Percentiles rank a stretch among this genome's conserved stretches.
Conservation (phyloP, 2,113 vertebrate species). For the Sminthopsis crassicaudata region DNA sequence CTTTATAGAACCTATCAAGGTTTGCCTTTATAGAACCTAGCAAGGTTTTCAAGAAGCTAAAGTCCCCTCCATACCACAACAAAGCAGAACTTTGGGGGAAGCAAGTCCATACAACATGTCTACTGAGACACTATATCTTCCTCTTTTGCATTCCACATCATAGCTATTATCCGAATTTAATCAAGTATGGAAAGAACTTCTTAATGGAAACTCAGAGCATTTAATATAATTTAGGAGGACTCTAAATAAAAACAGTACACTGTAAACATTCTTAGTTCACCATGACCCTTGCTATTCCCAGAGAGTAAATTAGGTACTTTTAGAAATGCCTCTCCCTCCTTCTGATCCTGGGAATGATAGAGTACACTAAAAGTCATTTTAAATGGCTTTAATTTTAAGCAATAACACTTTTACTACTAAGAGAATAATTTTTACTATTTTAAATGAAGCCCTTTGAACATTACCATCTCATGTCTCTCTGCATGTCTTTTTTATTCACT, state of each 20-base stretch:
- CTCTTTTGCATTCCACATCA: background rate
- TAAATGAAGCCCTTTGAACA: background rate
- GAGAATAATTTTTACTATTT: background rate
- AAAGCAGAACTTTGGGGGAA: background rate
- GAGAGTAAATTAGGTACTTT: constrained; percentile 14
- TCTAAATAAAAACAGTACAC: background rate
- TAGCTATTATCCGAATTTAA: background rate
- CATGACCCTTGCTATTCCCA: constrained; percentile 5
- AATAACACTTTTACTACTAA: background rate
- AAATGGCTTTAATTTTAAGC: background rate
- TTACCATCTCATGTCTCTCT: background rate
- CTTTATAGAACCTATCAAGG: background rate
- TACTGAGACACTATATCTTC: background rate
- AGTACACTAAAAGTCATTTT: background rate
- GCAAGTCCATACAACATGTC: background rate
- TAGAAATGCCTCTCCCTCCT: constrained; percentile 1
- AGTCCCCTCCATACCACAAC: background rate
- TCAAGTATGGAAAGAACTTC: background rate
- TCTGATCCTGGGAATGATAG: background rate
- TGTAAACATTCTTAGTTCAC: background rate
- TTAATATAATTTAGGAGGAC: background rate
- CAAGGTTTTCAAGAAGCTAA: background rate
- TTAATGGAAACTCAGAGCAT: background rate
- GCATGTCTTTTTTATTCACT: background rate
- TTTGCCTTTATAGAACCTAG: too few relatives aligned